A percentile compares a stretch with the other conserved stretches of the same genome.
These are phyloP conservation scores for Patella caerulea DNA, from an alignment of 2,888 invertebrate species.

Conservation along the genomic window DNA sequence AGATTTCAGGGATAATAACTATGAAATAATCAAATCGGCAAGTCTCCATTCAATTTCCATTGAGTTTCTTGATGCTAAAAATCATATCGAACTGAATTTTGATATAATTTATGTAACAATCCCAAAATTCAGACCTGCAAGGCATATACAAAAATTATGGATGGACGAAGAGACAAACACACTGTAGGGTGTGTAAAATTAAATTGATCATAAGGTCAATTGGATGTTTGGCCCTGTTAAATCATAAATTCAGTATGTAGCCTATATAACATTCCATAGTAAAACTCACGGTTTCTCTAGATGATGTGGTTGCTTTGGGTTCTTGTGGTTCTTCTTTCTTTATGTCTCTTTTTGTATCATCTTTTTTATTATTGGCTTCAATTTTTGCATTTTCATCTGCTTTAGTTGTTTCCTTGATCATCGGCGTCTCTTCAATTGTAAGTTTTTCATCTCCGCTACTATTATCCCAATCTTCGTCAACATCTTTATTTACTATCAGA, in stretches of 20 bases:
- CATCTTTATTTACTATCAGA: no score
- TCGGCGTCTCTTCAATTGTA: constrained; percentile 10
- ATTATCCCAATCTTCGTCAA: background rate
- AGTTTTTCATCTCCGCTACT: constrained; percentile 24
- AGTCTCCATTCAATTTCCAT: no score
- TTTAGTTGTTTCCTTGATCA: constrained; percentile 6
- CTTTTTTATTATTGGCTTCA: constrained; percentile 5
- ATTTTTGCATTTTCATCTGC: constrained; percentile 7
- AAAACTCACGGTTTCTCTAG: no score
- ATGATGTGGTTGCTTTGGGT: no score
- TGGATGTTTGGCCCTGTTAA: no score
- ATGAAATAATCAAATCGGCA: no score
- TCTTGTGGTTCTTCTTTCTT: background rate
- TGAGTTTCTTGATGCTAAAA: background rate
- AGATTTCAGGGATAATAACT: no score
- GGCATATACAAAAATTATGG: constrained; percentile 8
- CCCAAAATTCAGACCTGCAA: background rate
- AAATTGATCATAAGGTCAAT: no score
- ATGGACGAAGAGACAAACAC: no score
- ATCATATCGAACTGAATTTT: background rate
- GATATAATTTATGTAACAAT: background rate
- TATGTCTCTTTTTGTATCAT: constrained; percentile 11
- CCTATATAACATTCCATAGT: no score
- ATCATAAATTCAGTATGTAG: no score
- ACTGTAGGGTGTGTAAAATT: no score